Conservation (phyloP, 2,888 invertebrate genomes). For the Lochmaea capreae region DNA sequence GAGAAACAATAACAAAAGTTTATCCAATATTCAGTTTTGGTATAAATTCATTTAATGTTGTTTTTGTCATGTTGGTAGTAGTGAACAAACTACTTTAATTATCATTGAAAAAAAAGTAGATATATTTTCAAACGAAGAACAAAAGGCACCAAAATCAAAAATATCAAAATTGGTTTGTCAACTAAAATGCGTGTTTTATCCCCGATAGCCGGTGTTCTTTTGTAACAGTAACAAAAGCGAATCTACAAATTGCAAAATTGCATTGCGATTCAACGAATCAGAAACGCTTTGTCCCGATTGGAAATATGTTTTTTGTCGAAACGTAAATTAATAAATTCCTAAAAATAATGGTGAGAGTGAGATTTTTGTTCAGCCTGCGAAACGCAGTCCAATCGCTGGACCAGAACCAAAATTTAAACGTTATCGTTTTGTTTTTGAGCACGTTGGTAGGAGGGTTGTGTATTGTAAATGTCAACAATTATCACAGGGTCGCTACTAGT, state of each 20-base stretch:
- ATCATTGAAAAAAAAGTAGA: neutral
- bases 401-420: conserved; percentile 55
- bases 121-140: conserved; percentile 4
- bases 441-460: conserved; percentile 43
- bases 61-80: neutral
- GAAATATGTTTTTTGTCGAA: conserved; percentile 55
- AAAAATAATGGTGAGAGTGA: conserved; percentile 54
- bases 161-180: conserved; percentile 37
- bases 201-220: conserved; percentile 63
- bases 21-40: no score
- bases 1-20: no score
- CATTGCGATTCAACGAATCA: conserved; percentile 67
- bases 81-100: neutral
- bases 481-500: conserved; percentile 1
- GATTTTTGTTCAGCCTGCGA: conserved; percentile 54
- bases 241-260: conserved; percentile 68
- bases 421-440: conserved; percentile 52
- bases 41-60: no score
- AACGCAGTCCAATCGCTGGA: conserved; percentile 49
- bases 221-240: conserved; percentile 62
- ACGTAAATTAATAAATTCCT: conserved; percentile 60
- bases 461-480: conserved; percentile 8
- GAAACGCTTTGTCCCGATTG: conserved; percentile 64
- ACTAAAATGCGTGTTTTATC: conserved; percentile 61
- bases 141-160: conserved; percentile 23